Evolutionary conservation across 92 coral and sea anemone species (phyloP), one percentile per base, ranked within the genome.

Genomic region (Galaxea fascicularis): DNA sequence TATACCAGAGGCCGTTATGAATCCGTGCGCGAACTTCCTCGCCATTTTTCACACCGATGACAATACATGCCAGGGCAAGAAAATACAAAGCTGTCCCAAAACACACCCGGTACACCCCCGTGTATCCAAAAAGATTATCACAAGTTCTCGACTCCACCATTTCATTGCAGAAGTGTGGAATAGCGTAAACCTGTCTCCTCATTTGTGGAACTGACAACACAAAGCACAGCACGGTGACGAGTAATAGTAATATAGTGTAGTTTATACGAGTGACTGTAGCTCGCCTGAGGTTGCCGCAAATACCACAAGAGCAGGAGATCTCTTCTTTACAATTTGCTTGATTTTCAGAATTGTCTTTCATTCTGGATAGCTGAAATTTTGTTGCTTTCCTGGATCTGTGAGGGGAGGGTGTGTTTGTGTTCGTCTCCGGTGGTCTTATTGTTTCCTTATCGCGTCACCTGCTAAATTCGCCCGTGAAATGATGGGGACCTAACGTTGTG

Each of bases 31-130:
- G 90, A 15, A 78, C 56, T 15, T 90, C 89, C 24, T 82, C 90
- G 17, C 39, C 68, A 16, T 29, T 79, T 51, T 77, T 68, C 24
- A 92, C 93, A 1, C 93, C 94, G 64, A 90, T 68, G 63, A 90
- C 71, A n/a, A 84, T 16, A 71, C 88, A 59, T 0, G 98, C 77
- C 78, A 89, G 76, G 6, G 74, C 45, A 25, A 95, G 80, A 78
- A 79, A 92, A 76, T 93, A 91, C 70, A 85, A 44, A 41, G 92
- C 92, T 28, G 86, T 71, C 24, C 92, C 91, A 70, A 93, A 86
- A 85, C 91, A 93, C 13, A 87, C 70, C 1, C 98, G 90, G 82
- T 93, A 93, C 9, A 93, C 97, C 4, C 95, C 97, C 13, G 88
- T 71, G 73, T 91, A 89, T n/a, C 98, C 98, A 30, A 85, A 77